Base-by-base conservation (phyloP, 1,140 invertebrate genomes). In the Bombus balteatus region DNA sequence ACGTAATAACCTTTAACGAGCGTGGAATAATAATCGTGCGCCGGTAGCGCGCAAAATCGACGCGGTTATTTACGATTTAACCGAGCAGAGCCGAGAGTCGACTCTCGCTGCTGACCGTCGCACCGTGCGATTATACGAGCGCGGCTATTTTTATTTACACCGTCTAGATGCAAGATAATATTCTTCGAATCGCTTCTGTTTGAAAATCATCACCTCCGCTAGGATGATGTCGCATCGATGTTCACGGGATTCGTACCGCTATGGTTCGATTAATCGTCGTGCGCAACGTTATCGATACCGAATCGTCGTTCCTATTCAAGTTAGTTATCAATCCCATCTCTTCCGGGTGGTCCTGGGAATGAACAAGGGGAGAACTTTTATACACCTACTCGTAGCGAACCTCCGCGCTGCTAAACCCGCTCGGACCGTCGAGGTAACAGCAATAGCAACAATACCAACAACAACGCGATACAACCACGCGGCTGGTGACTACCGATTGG, bases 1-100 rank as follows among this genome's bases (percentile, higher is more conserved):
- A 77, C 73, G 83, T 76, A 89, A 89, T 86, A 89, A 89, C 65
- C 73, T 85, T 89, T 83, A 89, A 89, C 88, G 88, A 86, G 88
- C 88, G 75, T 86, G 65, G 84, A 85, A 86, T 86, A 89, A 89
- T 86, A 87, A 89, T 86, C 87, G 77, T 59, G 37, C 65, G 39
- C 43, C 73, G 65, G 74, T 83, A 89, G 75, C 85, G 87, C 68
- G 85, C 68, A 41, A 85, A 68, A 86, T 81, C 83, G 83, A 82
- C 81, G 80, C 78, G 78, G 73, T 86, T 88, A 88, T 88, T 89
- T 89, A 70, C 88, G 83, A 89, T 81, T 81, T 65, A 47, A 85
- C 73, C 47, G 74, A 70, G n/a, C 78, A n/a, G 8, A 10, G 12
- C 25, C 28, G 25, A 10, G 8, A n/a, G 47, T 39, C 41, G 71